Base-by-base conservation (phyloP, 2,113 vertebrate genomes). In the Myocastor coypus region DNA sequence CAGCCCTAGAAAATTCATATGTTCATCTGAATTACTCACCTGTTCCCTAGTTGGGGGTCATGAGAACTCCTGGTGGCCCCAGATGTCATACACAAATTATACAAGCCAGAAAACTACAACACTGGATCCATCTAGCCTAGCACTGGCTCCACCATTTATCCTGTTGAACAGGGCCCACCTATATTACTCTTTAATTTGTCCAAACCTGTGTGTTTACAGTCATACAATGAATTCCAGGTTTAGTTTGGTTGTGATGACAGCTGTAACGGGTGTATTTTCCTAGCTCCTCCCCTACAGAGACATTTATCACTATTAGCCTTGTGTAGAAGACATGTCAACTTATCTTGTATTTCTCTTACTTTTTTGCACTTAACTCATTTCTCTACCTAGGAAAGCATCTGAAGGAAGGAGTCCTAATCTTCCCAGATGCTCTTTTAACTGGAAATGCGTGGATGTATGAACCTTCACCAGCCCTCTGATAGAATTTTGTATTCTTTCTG, bases 311-410 rank as follows among this genome's bases (percentile, higher is more conserved):
- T 26, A 13, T 83, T 89, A 59, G 3, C 30, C 75, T 83, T 75
- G 10, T 66, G 83, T 55, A 61, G 34, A 89, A 94, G 30, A 40
- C 42, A 68, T 63, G 11, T 24, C 89, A 75, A 75, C 26, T 26
- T 73, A 7, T 34, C 42, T 86, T 81, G 40, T 46, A 83, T 86
- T 82, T 86, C 24, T 10, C 26, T 85, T 77, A 46, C 24, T 42
- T 22, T 80, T 59, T 81, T 91, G 83, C 14, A 66, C 42, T 75
- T 89, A 87, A 92, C 17, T 90, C 68, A 92, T 12, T 73, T 92
- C 14, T 92, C 46, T 52, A 64, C 13, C 59, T 64, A 55, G 14
- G 6, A 80, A 89, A 83, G 11, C 55, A 80, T 52, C 83, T 46
- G 14, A 13, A 85, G 52, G 78, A 57, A 64, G 89, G 61, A 91